phyloP scores from a whole-genome alignment of 2,113 vertebrate species.

The Henicopernis longicauda region DNA sequence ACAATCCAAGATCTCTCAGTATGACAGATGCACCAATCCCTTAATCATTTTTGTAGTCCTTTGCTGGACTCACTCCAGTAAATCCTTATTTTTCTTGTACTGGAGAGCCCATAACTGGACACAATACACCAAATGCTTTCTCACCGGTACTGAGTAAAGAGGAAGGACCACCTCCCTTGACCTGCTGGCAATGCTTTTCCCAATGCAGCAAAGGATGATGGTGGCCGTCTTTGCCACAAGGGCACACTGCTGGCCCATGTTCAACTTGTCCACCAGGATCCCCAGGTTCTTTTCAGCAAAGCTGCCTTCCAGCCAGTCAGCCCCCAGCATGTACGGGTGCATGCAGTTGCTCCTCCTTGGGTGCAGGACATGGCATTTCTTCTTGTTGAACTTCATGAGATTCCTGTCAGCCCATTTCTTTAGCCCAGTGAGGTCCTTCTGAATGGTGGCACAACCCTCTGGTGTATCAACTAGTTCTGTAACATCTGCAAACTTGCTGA shows the following conservation, averaged over 20 bases:
- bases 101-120: neutral
- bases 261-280: neutral
- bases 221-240: neutral
- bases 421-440: neutral
- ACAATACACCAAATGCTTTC: neutral
- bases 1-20: neutral
- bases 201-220: neutral
- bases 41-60: neutral
- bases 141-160: neutral
- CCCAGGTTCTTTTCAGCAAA: neutral
- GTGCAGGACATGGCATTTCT: neutral
- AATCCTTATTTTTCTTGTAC: neutral
- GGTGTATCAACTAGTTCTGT: neutral
- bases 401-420: neutral
- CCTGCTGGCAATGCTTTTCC: neutral
- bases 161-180: neutral
- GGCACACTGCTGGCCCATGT: neutral
- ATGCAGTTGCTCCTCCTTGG: neutral
- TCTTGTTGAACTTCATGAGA: neutral
- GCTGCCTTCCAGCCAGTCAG: neutral
- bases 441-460: neutral
- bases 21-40: neutral
- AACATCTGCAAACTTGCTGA: neutral
- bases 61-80: neutral
- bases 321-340: neutral